phyloP scores from a whole-genome alignment of 92 coral and sea anemone genomes.

The Chrysogorgia sp. region DNA sequence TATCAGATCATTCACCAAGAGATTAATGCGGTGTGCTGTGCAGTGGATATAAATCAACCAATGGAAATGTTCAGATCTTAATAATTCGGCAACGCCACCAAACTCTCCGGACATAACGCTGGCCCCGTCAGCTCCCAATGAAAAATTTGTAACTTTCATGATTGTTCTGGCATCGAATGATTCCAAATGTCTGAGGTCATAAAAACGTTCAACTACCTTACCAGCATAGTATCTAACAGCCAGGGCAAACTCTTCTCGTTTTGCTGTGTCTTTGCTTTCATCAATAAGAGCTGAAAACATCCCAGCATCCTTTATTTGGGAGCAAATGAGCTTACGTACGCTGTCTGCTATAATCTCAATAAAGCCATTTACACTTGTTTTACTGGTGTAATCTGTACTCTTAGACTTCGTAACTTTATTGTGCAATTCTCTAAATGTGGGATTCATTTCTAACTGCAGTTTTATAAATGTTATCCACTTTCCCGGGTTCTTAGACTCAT shows the following conservation, averaged over 20 bases:
- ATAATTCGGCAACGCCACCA: constrained; percentile 27
- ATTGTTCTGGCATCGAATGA: constrained; percentile 9
- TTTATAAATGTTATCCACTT: constrained; percentile 28
- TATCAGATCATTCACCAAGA: constrained; percentile 21
- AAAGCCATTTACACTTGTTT: constrained; percentile 37
- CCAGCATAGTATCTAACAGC: constrained; percentile 5
- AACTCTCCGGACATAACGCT: constrained; percentile 31
- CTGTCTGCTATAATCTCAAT: constrained; percentile 1
- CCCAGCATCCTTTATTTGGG: constrained; percentile 12
- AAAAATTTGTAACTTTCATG: constrained; percentile 9
- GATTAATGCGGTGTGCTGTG: constrained; percentile 25
- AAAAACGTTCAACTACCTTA: constrained; percentile 27
- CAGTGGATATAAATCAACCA: constrained; percentile 25
- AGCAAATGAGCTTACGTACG: constrained; percentile 37
- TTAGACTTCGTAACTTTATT: constrained; percentile 24
- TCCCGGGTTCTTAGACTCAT: constrained; percentile 32
- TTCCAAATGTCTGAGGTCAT: constrained; percentile 15
- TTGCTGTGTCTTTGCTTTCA: constrained; percentile 11
- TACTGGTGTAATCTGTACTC: constrained; percentile 39
- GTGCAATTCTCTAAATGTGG: constrained; percentile 5
- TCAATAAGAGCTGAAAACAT: no score
- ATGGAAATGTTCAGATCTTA: constrained; percentile 22
- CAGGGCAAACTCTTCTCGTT: constrained; percentile 4
- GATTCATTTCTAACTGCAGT: constrained; percentile 17
- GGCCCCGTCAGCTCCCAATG: constrained; percentile 35